Evolutionary conservation across 2,888 invertebrate genomes (phyloP).

Genomic region (Netelia fuscicornis): DNA sequence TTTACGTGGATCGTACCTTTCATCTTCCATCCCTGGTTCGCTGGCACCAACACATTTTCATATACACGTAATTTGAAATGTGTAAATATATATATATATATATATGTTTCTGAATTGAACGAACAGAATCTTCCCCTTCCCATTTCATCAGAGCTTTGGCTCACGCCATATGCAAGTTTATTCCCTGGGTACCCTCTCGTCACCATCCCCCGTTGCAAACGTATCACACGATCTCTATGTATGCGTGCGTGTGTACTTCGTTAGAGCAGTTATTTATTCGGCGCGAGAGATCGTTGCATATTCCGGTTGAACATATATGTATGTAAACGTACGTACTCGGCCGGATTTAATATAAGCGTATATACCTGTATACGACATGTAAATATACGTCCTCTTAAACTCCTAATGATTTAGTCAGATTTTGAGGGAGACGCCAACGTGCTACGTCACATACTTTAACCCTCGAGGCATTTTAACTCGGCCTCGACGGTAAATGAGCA

Average conservation of each 20-base stretch:
- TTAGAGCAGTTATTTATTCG: constrained; percentile 72
- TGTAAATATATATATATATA: constrained; percentile 26
- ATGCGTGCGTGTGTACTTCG: constrained; percentile 64
- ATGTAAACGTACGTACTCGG: constrained; percentile 22
- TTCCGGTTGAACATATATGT: constrained; percentile 55
- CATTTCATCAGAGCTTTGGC: constrained; percentile 14
- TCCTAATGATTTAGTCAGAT: background rate
- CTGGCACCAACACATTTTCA: background rate
- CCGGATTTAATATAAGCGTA: constrained; percentile 34
- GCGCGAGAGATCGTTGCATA: constrained; percentile 69
- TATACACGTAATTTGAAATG: constrained; percentile 7
- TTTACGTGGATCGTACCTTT: constrained; percentile 21
- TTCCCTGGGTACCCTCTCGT: constrained; percentile 32
- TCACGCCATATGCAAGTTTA: constrained; percentile 42
- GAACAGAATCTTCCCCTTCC: constrained; percentile 34
- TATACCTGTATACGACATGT: background rate
- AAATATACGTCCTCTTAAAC: background rate
- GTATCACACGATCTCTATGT: constrained; percentile 40
- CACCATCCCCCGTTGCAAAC: constrained; percentile 26
- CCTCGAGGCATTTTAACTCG: background rate
- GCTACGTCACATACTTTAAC: background rate
- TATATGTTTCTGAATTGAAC: constrained; percentile 19
- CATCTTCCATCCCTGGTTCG: background rate
- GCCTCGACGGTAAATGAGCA: background rate
- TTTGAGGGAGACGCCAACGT: background rate